A percentile compares a stretch with the other conserved stretches of the same genome.
These are phyloP conservation scores for Hypotaenidia okinawae DNA, from an alignment of 2,797 vertebrate genomes.

Conservation along the genomic window DNA sequence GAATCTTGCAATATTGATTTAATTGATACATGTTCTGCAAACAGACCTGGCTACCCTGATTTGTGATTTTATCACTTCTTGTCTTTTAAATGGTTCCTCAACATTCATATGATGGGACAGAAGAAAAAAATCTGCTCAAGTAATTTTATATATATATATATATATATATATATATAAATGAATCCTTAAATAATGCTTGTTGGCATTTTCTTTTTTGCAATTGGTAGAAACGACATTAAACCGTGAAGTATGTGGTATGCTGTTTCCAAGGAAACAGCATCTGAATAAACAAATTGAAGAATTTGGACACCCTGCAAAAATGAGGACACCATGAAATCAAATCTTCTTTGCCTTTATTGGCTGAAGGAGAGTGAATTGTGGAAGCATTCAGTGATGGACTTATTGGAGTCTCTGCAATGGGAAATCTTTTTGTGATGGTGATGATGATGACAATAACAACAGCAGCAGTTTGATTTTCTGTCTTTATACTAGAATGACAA, in stretches of 20 bases:
- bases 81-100: background rate
- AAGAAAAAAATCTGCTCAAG: background rate
- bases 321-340: background rate
- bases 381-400: background rate
- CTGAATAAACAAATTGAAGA: constrained; percentile 6
- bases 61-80: background rate
- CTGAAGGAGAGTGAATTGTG: background rate
- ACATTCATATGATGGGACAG: background rate
- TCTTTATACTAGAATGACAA: background rate
- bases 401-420: background rate
- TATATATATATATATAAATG: background rate
- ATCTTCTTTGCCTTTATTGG: background rate
- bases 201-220: background rate
- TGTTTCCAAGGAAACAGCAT: constrained; percentile 17
- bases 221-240: background rate
- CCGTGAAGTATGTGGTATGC: background rate
- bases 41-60: background rate
- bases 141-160: background rate
- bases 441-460: background rate
- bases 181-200: background rate
- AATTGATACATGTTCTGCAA: background rate
- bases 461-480: background rate
- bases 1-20: background rate
- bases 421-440: background rate
- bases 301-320: background rate